phyloP scores from a whole-genome alignment of 2,888 invertebrate genomes.

The Netelia fuscicornis region DNA sequence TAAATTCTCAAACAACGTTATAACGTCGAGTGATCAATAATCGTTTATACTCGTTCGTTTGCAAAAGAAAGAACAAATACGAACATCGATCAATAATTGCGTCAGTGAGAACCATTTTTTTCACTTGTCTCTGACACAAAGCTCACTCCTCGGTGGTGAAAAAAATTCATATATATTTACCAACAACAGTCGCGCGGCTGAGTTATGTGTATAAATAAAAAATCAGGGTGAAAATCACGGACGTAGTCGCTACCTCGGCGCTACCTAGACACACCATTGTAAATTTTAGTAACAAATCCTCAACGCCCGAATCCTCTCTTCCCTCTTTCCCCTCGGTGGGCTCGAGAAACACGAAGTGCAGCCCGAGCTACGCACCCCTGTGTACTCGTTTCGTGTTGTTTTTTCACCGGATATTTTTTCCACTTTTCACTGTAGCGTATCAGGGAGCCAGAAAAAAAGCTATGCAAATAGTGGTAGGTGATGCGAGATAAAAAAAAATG shows the following conservation, averaged over 20 bases:
- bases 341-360: not conserved
- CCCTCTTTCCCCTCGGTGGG: not conserved
- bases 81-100: not conserved
- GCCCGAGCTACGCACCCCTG: not conserved
- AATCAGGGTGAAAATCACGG: constrained; percentile 19
- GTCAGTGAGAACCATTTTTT: constrained; percentile 1
- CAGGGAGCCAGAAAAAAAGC: constrained; percentile 13
- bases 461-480: not conserved
- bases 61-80: not conserved
- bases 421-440: constrained; percentile 45
- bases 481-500: constrained; percentile 37
- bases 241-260: constrained; percentile 30
- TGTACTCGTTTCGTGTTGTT: not conserved
- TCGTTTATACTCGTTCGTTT: constrained; percentile 11
- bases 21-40: constrained; percentile 44
- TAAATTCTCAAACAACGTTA: constrained; percentile 28
- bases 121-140: not conserved
- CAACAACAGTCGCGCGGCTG: not conserved
- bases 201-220: constrained; percentile 10
- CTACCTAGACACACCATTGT: constrained; percentile 35
- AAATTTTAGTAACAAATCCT: constrained; percentile 54
- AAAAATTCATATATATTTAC: no score
- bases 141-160: not conserved
- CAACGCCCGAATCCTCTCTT: not conserved
- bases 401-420: constrained; percentile 46